A percentile compares a stretch with the other conserved stretches of the same genome.
phyloP scores from a whole-genome alignment of 2,797 vertebrate species.

The Galagoides demidoff region DNA sequence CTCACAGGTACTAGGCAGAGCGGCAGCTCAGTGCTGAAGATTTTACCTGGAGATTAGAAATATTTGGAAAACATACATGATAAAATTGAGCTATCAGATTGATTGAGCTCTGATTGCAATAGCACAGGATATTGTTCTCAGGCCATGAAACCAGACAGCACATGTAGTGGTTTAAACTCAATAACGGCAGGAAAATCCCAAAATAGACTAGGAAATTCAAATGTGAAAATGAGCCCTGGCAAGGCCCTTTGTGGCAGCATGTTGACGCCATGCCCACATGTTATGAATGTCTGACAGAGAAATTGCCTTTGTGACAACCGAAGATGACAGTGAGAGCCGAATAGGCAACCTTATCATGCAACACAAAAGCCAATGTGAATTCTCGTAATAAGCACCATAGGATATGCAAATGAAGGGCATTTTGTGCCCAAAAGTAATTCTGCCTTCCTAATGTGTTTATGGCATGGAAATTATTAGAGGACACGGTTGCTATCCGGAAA shows the following conservation, averaged over 20 bases:
- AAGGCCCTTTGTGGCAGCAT: neutral
- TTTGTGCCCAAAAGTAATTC: neutral
- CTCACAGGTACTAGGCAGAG: neutral
- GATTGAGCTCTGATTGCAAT: neutral
- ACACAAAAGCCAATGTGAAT: neutral
- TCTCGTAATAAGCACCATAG: neutral
- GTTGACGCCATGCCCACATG: neutral
- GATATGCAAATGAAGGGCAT: neutral
- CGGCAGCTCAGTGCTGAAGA: neutral
- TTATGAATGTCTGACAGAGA: neutral
- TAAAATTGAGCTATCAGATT: neutral
- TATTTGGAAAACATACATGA: neutral
- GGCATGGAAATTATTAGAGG: slow-evolving; percentile 39
- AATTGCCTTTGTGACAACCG: neutral
- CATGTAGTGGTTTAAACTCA: neutral
- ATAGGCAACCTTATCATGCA: neutral
- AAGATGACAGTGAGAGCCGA: neutral
- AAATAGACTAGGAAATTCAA: slow-evolving; percentile 10
- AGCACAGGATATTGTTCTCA: slow-evolving; percentile 9
- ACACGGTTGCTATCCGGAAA: slow-evolving; percentile 52
- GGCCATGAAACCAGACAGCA: neutral
- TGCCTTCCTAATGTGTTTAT: slow-evolving; percentile 39
- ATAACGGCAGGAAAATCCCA: neutral
- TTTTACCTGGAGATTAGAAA: slow-evolving; percentile 12
- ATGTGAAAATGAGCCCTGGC: neutral